phyloP scores from a whole-genome alignment of 1,140 invertebrate species.

The Sesamia nonagrioides region DNA sequence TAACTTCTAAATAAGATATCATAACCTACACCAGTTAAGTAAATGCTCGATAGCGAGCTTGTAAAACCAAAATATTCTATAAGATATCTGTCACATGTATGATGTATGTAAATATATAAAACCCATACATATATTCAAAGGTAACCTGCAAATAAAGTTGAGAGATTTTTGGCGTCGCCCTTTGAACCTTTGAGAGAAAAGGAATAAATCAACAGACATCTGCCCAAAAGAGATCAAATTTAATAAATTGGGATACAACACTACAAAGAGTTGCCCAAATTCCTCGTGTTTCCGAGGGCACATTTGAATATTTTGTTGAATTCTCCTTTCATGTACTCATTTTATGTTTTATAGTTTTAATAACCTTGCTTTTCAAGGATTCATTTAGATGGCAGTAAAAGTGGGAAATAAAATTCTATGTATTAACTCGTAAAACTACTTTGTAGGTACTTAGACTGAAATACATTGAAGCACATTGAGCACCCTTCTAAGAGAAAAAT shows the following conservation, averaged over 20 bases:
- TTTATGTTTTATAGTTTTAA: constrained; percentile 32
- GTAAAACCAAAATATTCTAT: background rate
- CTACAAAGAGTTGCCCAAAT: constrained; percentile 24
- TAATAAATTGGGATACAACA: constrained; percentile 47
- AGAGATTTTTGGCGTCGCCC: constrained; percentile 8
- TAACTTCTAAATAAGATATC: background rate
- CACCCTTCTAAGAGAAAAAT: background rate
- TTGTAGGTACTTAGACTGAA: constrained; percentile 14
- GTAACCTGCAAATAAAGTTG: constrained; percentile 37
- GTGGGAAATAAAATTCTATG: constrained; percentile 10
- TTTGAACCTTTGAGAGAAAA: constrained; percentile 33
- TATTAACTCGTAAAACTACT: constrained; percentile 24
- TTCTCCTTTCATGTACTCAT: constrained; percentile 21
- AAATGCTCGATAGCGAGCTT: background rate
- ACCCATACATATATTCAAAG: constrained; percentile 11
- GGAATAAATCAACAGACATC: constrained; percentile 42
- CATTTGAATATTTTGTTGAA: constrained; percentile 34
- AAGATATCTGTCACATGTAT: background rate
- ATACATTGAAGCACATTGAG: background rate
- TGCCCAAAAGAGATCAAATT: constrained; percentile 39
- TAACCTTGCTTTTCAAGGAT: constrained; percentile 18
- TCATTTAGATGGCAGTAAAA: constrained; percentile 1
- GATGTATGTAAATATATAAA: background rate
- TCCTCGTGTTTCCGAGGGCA: background rate
- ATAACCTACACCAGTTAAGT: background rate